phyloP scores from a whole-genome alignment of 2,888 invertebrate genomes.

The Neoascia interrupta region DNA sequence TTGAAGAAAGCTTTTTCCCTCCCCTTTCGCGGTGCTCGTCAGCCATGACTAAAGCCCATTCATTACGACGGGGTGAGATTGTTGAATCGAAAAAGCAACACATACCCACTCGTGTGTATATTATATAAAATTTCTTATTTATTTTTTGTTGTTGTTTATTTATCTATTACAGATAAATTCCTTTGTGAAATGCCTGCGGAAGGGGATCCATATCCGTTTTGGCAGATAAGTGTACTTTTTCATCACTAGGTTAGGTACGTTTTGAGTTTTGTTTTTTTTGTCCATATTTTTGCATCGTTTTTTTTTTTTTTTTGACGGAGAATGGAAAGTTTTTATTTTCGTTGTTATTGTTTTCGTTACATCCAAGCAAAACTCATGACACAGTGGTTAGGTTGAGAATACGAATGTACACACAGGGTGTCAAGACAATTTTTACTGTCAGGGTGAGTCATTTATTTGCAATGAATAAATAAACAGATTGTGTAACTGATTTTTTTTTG shows the following conservation, averaged over 20 bases:
- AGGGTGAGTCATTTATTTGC: constrained; percentile 8
- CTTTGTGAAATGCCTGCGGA: too few species aligned
- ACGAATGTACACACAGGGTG: background rate
- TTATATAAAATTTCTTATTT: too few species aligned
- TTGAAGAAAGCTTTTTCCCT: constrained; percentile 39
- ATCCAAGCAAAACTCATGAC: constrained; percentile 3
- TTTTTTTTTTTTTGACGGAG: too few species aligned
- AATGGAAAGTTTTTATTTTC: constrained; percentile 22
- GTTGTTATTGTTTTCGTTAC: constrained; percentile 4
- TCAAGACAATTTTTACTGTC: constrained; percentile 5
- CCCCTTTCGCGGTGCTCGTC: constrained; percentile 7
- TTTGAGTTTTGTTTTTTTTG: constrained; percentile 4
- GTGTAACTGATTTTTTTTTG: constrained; percentile 9
- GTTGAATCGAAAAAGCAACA: constrained; percentile 18
- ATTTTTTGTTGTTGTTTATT: too few species aligned
- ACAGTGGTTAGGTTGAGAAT: background rate
- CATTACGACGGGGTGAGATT: constrained; percentile 14
- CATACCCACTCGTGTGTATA: background rate
- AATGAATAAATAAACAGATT: constrained; percentile 16
- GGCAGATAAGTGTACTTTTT: background rate
- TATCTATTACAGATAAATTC: too few species aligned
- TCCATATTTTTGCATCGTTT: too few species aligned
- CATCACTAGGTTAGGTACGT: constrained; percentile 35
- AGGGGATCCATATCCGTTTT: background rate
- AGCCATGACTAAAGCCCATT: background rate